Evolutionary conservation across 2,888 invertebrate species (phyloP).

Genomic region (Steinernema hermaphroditum): DNA sequence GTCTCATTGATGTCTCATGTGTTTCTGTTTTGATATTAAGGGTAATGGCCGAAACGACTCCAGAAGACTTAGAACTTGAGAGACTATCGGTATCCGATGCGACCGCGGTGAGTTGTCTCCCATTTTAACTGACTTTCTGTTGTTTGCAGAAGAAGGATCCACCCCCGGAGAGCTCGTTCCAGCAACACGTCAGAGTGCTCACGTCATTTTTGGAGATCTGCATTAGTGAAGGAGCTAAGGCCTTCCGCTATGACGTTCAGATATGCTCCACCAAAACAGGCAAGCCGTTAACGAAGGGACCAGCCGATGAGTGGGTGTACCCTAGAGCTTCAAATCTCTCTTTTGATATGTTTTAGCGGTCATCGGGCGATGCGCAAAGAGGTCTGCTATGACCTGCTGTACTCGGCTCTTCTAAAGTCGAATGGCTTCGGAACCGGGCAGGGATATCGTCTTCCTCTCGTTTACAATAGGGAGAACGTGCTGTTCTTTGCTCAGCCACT

Average conservation of each 20-base stretch:
- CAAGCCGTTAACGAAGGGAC: slow-evolving; percentile 34
- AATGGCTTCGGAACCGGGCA: slow-evolving; percentile 2
- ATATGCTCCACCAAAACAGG: slow-evolving; percentile 25
- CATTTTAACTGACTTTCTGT: no score
- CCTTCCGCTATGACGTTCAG: slow-evolving; percentile 40
- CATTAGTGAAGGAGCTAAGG: slow-evolving; percentile 34
- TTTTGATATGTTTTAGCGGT: slow-evolving; percentile 7
- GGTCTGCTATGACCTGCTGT: slow-evolving; percentile 2
- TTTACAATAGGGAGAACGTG: slow-evolving; percentile 8
- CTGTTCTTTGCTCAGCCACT: neutral
- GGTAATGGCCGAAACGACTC: no score
- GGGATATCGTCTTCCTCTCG: neutral
- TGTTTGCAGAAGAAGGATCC: neutral
- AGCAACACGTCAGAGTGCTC: neutral
- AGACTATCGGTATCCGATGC: no score
- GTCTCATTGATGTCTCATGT: no score
- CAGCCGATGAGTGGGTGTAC: slow-evolving; percentile 40
- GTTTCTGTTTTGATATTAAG: no score
- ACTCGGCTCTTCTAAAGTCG: neutral
- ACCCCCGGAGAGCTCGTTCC: neutral
- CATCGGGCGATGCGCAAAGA: neutral
- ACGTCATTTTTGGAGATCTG: slow-evolving; percentile 35
- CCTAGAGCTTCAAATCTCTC: no score
- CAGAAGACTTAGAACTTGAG: no score
- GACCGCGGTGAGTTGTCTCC: no score